Evolutionary conservation across 2,888 invertebrate species (phyloP).

Genomic region (Digitonthophagus gazella): DNA sequence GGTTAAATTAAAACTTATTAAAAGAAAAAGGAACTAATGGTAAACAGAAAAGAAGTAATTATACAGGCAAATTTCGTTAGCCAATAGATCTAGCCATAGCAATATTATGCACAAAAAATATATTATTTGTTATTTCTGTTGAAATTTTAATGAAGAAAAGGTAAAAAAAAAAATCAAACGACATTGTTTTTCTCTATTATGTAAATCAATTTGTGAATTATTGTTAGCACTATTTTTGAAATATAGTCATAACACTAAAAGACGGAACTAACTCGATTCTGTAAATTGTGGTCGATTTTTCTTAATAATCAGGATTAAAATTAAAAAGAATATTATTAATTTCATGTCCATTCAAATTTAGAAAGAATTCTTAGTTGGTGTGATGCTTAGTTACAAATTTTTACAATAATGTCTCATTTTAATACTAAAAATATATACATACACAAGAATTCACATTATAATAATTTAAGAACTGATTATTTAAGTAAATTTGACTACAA

Average conservation of each 20-base stretch:
- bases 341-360: no score
- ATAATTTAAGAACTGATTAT: no score
- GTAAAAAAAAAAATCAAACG: not conserved
- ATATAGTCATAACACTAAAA: not conserved
- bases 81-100: conserved; percentile 40
- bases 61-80: conserved; percentile 35
- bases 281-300: no score
- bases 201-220: not conserved
- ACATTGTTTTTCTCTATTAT: not conserved
- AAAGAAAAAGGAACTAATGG: conserved; percentile 31
- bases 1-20: conserved; percentile 23
- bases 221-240: not conserved
- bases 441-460: no score
- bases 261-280: not conserved
- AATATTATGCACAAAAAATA: conserved; percentile 43
- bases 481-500: no score
- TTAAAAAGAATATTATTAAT: no score
- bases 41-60: conserved; percentile 30
- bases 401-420: no score
- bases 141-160: conserved; percentile 14
- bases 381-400: no score
- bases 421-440: no score
- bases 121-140: conserved; percentile 42
- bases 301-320: no score
- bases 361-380: no score